Percentiles rank a stretch among this genome's conserved stretches.
Conservation (phyloP, 2,113 vertebrate species). For the Odontophorus gujanensis region DNA sequence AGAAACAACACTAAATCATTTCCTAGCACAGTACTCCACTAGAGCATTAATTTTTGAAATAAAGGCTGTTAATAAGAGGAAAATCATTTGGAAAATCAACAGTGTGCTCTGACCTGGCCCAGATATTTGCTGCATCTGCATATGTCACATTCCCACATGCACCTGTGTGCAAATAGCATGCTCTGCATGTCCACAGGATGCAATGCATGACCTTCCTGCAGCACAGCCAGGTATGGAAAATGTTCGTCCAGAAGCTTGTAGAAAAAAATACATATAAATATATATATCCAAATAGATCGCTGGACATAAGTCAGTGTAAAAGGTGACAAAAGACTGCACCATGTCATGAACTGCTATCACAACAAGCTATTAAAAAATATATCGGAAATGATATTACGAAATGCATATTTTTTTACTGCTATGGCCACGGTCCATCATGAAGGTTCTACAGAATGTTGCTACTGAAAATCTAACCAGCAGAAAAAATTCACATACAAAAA, state of each 20-base stretch:
- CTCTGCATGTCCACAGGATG: accelerated
- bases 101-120: neutral
- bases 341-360: neutral
- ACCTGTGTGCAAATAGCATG: accelerated
- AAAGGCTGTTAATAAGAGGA: neutral
- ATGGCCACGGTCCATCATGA: neutral
- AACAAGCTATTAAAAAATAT: neutral
- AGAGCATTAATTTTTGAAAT: neutral
- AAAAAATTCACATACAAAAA: neutral
- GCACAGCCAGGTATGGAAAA: neutral
- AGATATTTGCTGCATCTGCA: neutral
- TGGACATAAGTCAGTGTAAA: accelerated
- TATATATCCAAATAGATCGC: accelerated
- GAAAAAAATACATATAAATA: neutral
- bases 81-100: neutral
- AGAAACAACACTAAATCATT: neutral
- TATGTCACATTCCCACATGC: neutral
- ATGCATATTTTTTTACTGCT: neutral
- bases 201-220: accelerated
- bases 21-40: neutral
- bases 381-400: neutral
- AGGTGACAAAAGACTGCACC: neutral
- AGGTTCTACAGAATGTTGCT: neutral
- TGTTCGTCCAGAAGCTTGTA: neutral
- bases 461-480: neutral